These are phyloP conservation scores for Torymus tubicola DNA, from an alignment of 2,888 invertebrate genomes.

Conservation along the genomic window DNA sequence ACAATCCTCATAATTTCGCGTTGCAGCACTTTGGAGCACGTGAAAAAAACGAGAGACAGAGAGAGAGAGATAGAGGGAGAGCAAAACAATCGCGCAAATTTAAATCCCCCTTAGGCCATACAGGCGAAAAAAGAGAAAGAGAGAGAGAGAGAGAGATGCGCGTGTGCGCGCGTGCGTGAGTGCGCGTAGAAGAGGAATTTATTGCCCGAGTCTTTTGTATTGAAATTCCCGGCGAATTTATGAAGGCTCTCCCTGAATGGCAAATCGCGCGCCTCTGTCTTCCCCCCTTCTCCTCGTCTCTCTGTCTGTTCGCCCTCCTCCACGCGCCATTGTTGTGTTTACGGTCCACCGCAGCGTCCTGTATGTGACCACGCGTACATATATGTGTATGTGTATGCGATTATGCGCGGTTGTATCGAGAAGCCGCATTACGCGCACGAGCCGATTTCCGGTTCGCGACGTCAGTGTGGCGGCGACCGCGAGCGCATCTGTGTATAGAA, in stretches of 20 bases:
- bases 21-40: background rate
- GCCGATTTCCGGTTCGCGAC: slow-evolving; percentile 35
- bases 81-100: slow-evolving; percentile 24
- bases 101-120: slow-evolving; percentile 4
- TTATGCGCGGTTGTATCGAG: background rate
- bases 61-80: background rate
- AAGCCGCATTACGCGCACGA: slow-evolving; percentile 22
- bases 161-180: too few relatives aligned
- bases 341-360: slow-evolving; percentile 2
- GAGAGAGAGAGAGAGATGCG: background rate
- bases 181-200: slow-evolving; percentile 18
- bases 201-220: slow-evolving; percentile 42
- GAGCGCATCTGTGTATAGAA: background rate
- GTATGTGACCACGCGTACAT: background rate
- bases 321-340: slow-evolving; percentile 3
- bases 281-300: too few relatives aligned
- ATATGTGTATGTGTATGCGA: background rate
- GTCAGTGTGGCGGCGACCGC: background rate
- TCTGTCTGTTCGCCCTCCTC: background rate
- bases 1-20: slow-evolving; percentile 22
- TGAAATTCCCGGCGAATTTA: slow-evolving; percentile 50
- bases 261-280: slow-evolving; percentile 23
- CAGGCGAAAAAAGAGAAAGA: slow-evolving; percentile 1
- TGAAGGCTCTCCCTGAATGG: slow-evolving; percentile 44
- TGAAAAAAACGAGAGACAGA: background rate